Conservation (phyloP, 2,888 invertebrate genomes). For the Odontocerum albicorne region DNA sequence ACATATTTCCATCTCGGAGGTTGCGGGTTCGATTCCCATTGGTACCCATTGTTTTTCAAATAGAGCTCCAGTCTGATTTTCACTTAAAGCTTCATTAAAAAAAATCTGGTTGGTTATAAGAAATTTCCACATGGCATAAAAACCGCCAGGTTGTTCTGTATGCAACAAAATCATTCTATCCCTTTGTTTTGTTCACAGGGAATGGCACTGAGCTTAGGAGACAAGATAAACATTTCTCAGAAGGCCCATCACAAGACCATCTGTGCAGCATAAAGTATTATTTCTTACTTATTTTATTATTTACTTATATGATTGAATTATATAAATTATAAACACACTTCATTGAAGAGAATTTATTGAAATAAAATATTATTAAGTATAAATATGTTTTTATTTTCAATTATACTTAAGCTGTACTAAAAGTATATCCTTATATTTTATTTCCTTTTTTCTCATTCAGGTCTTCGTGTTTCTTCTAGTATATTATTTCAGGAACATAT, state of each 20-base stretch:
- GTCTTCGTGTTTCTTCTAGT: too few species aligned
- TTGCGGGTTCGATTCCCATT: too few species aligned
- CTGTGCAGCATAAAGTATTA: slow-evolving; percentile 42
- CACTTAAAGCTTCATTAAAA: too few species aligned
- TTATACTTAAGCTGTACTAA: not conserved
- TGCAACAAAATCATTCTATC: not conserved
- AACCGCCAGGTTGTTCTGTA: not conserved
- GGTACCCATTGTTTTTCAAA: too few species aligned
- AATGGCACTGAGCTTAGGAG: slow-evolving; percentile 97
- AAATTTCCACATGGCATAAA: not conserved
- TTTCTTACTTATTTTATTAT: slow-evolving; percentile 7
- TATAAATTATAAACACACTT: not conserved
- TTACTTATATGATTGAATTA: not conserved
- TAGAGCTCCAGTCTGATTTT: not conserved
- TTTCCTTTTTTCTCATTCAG: too few species aligned
- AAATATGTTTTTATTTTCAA: not conserved
- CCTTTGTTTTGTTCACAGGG: slow-evolving; percentile 66
- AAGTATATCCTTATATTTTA: too few species aligned
- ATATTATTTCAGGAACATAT: too few species aligned
- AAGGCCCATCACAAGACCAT: slow-evolving; percentile 53
- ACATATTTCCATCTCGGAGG: too few species aligned
- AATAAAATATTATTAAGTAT: not conserved
- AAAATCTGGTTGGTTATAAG: too few species aligned
- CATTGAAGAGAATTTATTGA: not conserved
- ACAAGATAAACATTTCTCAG: slow-evolving; percentile 95